A percentile compares a stretch with the other conserved stretches of the same genome.
phyloP scores from a whole-genome alignment of 1,140 invertebrate genomes.

The Melipona quadrifasciata region DNA sequence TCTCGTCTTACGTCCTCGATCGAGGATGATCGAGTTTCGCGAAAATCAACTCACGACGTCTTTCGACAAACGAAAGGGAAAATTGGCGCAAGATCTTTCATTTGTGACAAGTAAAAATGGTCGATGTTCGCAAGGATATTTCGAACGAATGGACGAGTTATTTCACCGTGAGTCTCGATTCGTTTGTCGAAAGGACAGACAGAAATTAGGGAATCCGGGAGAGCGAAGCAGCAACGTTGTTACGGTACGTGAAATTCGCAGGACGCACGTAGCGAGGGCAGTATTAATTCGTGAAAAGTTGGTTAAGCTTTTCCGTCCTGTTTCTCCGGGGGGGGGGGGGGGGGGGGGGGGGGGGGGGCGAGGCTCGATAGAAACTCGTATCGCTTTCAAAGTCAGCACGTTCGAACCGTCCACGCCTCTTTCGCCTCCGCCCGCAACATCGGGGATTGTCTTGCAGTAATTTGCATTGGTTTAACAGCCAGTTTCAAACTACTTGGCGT shows the following conservation, averaged over 20 bases:
- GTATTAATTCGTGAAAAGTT: constrained; percentile 58
- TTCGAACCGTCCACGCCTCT: constrained; percentile 15
- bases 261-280: not conserved
- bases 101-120: not conserved
- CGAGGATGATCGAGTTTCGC: too few relatives aligned
- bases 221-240: not conserved
- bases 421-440: constrained; percentile 6
- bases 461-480: constrained; percentile 70
- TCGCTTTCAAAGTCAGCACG: too few relatives aligned
- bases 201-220: constrained; percentile 25
- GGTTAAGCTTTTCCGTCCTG: constrained; percentile 66
- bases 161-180: not conserved
- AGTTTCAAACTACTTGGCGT: constrained; percentile 71
- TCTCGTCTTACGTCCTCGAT: not conserved
- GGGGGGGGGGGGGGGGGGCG: too few relatives aligned
- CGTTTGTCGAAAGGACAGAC: not conserved
- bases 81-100: not conserved
- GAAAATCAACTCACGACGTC: too few relatives aligned
- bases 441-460: constrained; percentile 66
- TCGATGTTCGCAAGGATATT: too few relatives aligned
- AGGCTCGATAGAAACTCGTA: too few relatives aligned
- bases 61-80: not conserved
- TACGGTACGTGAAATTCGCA: constrained; percentile 32
- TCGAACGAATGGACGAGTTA: too few relatives aligned
- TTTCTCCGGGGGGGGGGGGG: not conserved